Evolutionary conservation across 1,140 invertebrate species (phyloP).

Genomic region (Sitophilus oryzae): DNA sequence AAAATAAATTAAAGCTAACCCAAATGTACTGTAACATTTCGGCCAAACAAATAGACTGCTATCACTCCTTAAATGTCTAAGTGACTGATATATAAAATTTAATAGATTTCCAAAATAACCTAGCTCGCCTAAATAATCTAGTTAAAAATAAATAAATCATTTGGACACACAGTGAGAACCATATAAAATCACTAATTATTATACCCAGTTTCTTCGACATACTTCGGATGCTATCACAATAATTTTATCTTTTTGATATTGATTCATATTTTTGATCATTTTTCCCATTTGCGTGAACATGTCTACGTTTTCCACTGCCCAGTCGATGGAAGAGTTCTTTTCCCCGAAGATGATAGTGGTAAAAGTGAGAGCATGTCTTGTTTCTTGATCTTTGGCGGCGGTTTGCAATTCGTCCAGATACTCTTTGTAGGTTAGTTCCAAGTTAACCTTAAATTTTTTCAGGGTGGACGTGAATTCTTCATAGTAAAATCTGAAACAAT

Average conservation of each 20-base stretch:
- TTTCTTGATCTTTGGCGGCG: neutral
- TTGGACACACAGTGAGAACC: too few species aligned
- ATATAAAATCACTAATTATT: too few species aligned
- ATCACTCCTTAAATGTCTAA: too few species aligned
- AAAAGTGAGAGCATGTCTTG: neutral
- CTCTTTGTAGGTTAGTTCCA: neutral
- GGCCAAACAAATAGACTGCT: too few species aligned
- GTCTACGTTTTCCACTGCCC: neutral
- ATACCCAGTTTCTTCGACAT: neutral
- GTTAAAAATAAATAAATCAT: too few species aligned
- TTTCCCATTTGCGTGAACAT: neutral
- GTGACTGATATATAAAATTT: too few species aligned
- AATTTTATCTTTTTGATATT: neutral
- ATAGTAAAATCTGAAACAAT: slow-evolving; percentile 1
- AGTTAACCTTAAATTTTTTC: neutral
- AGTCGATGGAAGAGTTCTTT: neutral
- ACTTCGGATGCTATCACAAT: neutral
- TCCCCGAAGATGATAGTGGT: neutral
- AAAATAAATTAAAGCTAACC: too few species aligned
- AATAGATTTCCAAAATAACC: too few species aligned
- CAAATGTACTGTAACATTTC: too few species aligned
- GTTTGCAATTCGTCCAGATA: neutral
- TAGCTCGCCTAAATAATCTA: too few species aligned
- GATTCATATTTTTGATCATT: neutral
- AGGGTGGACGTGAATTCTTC: neutral